Base-by-base conservation (phyloP, 2,888 invertebrate species). In the Linyphia triangularis region DNA sequence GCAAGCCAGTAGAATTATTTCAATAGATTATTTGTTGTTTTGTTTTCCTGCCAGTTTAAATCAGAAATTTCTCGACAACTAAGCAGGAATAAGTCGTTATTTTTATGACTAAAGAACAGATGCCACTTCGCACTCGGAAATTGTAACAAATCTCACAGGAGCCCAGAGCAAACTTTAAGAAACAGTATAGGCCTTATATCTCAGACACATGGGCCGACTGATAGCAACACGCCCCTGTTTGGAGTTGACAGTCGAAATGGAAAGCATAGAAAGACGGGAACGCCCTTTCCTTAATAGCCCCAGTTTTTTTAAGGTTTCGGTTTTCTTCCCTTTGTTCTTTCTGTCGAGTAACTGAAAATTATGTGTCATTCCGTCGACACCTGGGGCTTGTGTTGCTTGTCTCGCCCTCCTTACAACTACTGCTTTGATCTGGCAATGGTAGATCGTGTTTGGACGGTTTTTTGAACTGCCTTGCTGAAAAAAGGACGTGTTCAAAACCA, bases 201-300 rank as follows among this genome's bases (percentile, higher is more conserved):
- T 22, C 63, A 22, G 30, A 28, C 30, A 37, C 24, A 63, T 26
- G 28, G 67, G 16, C 51, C 51, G n/a, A n/a, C n/a, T n/a, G n/a
- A n/a, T 51, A 13, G 5, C 51, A 16, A 51, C 28, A 37, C 63
- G 63, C 77, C 77, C 40, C 63, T 72, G 22, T 70, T 57, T n/a
- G 72, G 40, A 51, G 51, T 37, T 77, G 19, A 63, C 22, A 63
- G 33, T 63, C 26, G 40, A 77, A 75, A 75, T 33, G 33, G 75
- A 33, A 75, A 77, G n/a, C 63, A 40, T 4, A 16, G 57, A 57
- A 19, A 65, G 10, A 5, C 4, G 43, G 43, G 63, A 57, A 84
- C 75, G 84, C 75, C 84, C 84, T 65, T 43, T 13, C 33, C 57
- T 75, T 84, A 84, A 84, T 84, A 67, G 75, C 69, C 69, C 57